Evolutionary conservation across 92 coral and sea anemone species (phyloP).

Genomic region (Ricordea florida): DNA sequence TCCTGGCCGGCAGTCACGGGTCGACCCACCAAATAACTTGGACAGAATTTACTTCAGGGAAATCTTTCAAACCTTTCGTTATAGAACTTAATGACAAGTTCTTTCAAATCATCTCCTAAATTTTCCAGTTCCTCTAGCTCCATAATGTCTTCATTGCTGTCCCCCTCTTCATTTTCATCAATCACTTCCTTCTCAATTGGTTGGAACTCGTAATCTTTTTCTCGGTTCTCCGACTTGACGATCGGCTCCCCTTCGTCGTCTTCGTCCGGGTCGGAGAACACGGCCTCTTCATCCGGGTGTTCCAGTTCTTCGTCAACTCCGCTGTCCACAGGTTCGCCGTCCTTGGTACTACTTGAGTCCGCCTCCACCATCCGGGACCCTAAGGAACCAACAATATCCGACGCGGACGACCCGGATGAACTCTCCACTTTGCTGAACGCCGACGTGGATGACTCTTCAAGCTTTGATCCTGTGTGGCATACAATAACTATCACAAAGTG

Average conservation of each 20-base stretch:
- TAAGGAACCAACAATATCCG: slow-evolving; percentile 33
- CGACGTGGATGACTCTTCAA: slow-evolving; percentile 75
- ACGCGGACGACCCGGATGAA: slow-evolving; percentile 37
- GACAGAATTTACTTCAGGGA: no score
- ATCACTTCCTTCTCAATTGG: slow-evolving; percentile 77
- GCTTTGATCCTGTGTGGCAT: slow-evolving; percentile 52
- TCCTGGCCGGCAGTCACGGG: no score
- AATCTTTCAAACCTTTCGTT: slow-evolving; percentile 82
- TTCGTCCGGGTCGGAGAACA: slow-evolving; percentile 98
- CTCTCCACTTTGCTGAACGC: slow-evolving; percentile 74
- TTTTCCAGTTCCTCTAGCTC: slow-evolving; percentile 86
- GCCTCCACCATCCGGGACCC: slow-evolving; percentile 50
- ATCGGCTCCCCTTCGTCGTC: slow-evolving; percentile 76
- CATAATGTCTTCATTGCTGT: slow-evolving; percentile 82
- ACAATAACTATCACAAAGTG: no score
- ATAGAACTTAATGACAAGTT: slow-evolving; percentile 79
- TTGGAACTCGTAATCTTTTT: slow-evolving; percentile 82
- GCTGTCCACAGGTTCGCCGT: slow-evolving; percentile 71
- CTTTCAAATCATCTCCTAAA: slow-evolving; percentile 87
- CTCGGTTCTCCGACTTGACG: slow-evolving; percentile 49
- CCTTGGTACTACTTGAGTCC: slow-evolving; percentile 49
- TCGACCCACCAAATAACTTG: no score
- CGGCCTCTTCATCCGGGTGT: slow-evolving; percentile 91
- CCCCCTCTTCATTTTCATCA: slow-evolving; percentile 80
- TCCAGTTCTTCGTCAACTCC: slow-evolving; percentile 89